A percentile compares a stretch with the other conserved stretches of the same genome.
These are phyloP conservation scores for Ormyrus rosae DNA, from an alignment of 2,888 invertebrate genomes.

Conservation along the genomic window DNA sequence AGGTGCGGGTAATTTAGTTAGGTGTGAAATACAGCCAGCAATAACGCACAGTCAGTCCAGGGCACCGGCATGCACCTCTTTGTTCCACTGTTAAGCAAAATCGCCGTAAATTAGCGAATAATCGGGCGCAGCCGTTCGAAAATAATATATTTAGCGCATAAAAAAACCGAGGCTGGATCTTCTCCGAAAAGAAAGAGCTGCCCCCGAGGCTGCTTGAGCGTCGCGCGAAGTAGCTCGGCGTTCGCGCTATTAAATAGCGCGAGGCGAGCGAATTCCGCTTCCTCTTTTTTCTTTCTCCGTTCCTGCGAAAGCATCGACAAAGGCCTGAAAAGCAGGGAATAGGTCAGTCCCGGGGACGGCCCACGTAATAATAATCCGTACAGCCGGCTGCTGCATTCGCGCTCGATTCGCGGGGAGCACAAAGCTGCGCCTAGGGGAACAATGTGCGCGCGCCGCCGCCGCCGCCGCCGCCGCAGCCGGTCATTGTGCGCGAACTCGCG, in stretches of 20 bases:
- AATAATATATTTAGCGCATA: too few relatives aligned
- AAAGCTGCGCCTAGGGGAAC: constrained; percentile 45
- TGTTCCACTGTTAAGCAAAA: too few relatives aligned
- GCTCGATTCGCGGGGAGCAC: constrained; percentile 34
- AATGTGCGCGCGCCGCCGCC: constrained; percentile 8
- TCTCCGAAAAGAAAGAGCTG: too few relatives aligned
- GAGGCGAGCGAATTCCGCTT: constrained; percentile 10
- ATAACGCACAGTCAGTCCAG: too few relatives aligned
- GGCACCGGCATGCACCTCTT: too few relatives aligned
- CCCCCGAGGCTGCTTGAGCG: too few relatives aligned
- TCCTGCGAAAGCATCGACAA: constrained; percentile 9
- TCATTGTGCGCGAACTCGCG: constrained; percentile 53
- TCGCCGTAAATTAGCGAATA: too few relatives aligned
- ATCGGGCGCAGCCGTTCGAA: too few relatives aligned
- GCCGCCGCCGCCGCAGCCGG: constrained; percentile 13
- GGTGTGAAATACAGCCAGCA: too few relatives aligned
- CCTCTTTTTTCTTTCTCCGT: neutral
- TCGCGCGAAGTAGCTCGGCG: neutral
- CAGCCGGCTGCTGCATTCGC: neutral
- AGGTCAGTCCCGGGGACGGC: constrained; percentile 48
- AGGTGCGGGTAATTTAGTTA: too few relatives aligned
- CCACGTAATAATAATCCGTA: constrained; percentile 37
- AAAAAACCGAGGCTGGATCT: too few relatives aligned
- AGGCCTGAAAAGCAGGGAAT: constrained; percentile 20
- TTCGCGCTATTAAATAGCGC: neutral